These are phyloP conservation scores for Malaclemys terrapin DNA, from an alignment of 2,113 vertebrate genomes.

Conservation along the genomic window DNA sequence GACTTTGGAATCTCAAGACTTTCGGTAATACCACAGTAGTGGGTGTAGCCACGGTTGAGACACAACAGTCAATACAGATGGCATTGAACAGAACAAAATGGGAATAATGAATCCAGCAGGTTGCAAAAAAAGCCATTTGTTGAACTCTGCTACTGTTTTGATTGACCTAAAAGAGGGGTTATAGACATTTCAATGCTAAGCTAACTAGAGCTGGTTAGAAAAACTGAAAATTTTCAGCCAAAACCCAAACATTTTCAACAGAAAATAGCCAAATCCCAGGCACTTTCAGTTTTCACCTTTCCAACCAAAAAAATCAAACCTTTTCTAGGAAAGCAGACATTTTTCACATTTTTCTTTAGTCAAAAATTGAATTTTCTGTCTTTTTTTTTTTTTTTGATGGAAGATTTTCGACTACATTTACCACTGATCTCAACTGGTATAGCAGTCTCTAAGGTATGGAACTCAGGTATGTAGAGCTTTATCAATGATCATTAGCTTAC, in stretches of 20 bases:
- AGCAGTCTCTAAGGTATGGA: neutral
- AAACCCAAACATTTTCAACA: neutral
- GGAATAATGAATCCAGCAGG: neutral
- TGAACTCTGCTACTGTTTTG: neutral
- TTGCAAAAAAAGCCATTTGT: neutral
- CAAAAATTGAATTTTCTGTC: neutral
- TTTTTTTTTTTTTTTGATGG: too few species aligned
- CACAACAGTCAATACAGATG: neutral
- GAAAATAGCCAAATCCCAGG: neutral
- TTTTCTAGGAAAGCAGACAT: neutral
- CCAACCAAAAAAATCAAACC: neutral
- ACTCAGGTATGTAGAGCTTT: neutral
- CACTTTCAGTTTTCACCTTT: neutral
- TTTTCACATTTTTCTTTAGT: neutral
- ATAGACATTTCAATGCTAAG: neutral
- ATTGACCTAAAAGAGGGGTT: neutral
- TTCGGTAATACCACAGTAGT: neutral
- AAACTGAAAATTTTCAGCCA: neutral
- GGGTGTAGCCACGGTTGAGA: neutral
- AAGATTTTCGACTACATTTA: neutral
- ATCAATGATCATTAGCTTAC: neutral
- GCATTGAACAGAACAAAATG: neutral
- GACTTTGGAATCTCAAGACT: conserved; percentile 2
- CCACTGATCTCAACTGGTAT: neutral
- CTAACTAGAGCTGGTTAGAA: neutral